These are phyloP conservation scores for Odontesthes bonariensis DNA, from an alignment of 2,113 vertebrate genomes.

Conservation along the genomic window DNA sequence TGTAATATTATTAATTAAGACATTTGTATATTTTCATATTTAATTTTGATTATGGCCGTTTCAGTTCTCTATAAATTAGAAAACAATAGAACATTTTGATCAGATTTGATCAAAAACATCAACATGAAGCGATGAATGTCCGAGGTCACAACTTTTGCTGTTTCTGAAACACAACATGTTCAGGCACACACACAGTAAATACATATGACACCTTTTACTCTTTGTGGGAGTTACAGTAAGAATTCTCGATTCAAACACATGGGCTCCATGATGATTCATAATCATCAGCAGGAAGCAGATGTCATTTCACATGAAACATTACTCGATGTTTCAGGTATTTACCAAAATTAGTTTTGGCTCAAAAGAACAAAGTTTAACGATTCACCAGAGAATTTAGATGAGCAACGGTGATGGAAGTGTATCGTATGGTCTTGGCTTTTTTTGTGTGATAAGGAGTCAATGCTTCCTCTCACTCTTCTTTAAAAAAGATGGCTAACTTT, in stretches of 20 bases:
- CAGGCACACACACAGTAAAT: neutral
- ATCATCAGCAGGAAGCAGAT: neutral
- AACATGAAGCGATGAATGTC: too few species aligned
- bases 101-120: too few species aligned
- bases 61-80: too few species aligned
- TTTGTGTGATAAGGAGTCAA: neutral
- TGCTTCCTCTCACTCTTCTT: neutral
- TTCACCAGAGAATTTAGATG: neutral
- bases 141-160: too few species aligned
- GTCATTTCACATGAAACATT: slow-evolving; percentile 11
- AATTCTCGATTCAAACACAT: slow-evolving; percentile 4
- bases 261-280: slow-evolving; percentile 31
- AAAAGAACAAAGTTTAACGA: neutral
- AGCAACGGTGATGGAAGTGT: too few species aligned
- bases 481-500: slow-evolving; percentile 1
- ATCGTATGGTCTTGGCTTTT: neutral
- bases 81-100: too few species aligned
- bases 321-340: slow-evolving; percentile 1
- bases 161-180: neutral
- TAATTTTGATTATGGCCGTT: too few species aligned
- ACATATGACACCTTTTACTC: neutral
- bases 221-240: neutral
- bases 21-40: too few species aligned
- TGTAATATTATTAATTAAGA: too few species aligned
- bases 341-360: neutral